A percentile compares a stretch with the other conserved stretches of the same genome.
Conservation (phyloP, 64 coral and sea anemone genomes). For the Porites australiensis region DNA sequence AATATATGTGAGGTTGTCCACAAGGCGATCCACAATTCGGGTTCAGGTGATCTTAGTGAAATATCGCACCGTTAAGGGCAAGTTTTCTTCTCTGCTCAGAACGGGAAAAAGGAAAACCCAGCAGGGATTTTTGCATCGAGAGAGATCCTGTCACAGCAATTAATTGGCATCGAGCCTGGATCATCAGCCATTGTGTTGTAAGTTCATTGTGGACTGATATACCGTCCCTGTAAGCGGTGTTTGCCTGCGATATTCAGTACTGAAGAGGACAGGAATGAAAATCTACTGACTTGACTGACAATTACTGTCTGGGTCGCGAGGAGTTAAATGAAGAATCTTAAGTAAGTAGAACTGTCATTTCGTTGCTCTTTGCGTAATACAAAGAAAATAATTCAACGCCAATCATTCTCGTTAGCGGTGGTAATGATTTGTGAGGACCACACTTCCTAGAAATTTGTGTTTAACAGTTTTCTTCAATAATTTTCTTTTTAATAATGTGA, state of each 20-base stretch:
- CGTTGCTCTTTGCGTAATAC: background rate
- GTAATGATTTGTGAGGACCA: background rate
- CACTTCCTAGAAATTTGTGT: slow-evolving; percentile 20
- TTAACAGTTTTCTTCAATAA: background rate
- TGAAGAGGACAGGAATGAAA: background rate
- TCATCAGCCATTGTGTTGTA: background rate
- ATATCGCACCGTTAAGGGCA: background rate
- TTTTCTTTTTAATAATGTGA: background rate
- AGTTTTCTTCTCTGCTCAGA: background rate
- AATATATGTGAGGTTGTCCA: background rate
- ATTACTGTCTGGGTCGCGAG: background rate
- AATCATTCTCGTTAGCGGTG: background rate
- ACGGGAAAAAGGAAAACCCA: background rate
- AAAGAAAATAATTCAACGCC: background rate
- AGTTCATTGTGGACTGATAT: background rate
- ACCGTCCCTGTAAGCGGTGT: background rate
- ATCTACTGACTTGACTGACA: slow-evolving; percentile 14
- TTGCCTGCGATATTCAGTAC: background rate
- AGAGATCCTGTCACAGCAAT: slow-evolving; percentile 26
- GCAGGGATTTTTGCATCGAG: slow-evolving; percentile 17
- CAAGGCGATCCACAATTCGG: background rate
- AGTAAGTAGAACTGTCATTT: slow-evolving; percentile 2
- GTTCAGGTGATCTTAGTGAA: background rate
- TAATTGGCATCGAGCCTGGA: slow-evolving; percentile 12
- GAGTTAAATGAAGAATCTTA: background rate